Base-by-base conservation (phyloP, 2,113 vertebrate species). In the Oriolus oriolus region DNA sequence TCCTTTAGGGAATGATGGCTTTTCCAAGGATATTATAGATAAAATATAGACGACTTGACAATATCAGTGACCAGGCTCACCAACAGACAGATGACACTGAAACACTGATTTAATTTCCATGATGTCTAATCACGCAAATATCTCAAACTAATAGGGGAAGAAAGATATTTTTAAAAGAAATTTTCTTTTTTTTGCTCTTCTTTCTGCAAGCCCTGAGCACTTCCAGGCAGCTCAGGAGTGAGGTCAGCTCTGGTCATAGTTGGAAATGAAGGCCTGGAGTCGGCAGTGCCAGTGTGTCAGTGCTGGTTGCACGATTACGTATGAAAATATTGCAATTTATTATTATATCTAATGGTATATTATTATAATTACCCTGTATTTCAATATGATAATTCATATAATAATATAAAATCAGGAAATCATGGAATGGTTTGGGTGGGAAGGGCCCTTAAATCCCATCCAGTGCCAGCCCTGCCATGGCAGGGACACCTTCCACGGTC, bases 261-360 rank as follows among this genome's bases (percentile, higher is more conserved):
- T 30, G 21, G 39, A 52, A 37, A 49, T 6, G 5, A 49, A 41
- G 18, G 33, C 35, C 22, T 12, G 15, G 37, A 6, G 4, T 4
- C 30, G 39, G 49, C 13, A 4, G 59, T 26, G 26, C 71, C 53
- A 33, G 18, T 1, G 10, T 24, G 50, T 10, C 44, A 13, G 5
- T 9, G 39, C 14, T 59, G 68, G 12, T 16, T 35, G 33, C 21
- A 26, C 3, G 15, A 31, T n/a, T 35, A 9, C 1, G 10, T 6
- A 4, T 11, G 4, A 28, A 27, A 75, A 50, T 15, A 37, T 63
- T 22, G 4, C 1, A 5, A n/a, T 56, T 56, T 28, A 16, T 56
- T 56, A 2, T 19, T 6, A 41, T 2, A n/a, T 3, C 16, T 20
- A 10, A 39, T 3, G 0, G 2, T 2, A 2, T 6, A 4, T 30